A percentile compares a stretch with the other conserved stretches of the same genome.
Evolutionary conservation across 1,140 invertebrate species (phyloP).

Genomic region (Zaprionus taronus): DNA sequence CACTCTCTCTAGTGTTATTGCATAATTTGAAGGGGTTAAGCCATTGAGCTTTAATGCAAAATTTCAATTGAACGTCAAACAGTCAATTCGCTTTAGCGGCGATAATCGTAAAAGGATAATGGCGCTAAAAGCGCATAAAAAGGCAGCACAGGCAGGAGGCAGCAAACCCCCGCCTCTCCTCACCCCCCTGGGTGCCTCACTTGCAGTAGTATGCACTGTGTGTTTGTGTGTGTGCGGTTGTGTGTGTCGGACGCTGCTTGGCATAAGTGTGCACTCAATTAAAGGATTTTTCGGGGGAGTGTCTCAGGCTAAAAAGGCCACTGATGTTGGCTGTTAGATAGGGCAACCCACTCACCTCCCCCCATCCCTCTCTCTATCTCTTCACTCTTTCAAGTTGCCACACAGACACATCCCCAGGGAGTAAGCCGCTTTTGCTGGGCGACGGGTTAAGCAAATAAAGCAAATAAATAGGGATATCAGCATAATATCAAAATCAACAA

Average conservation of each 20-base stretch:
- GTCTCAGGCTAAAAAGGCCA: slow-evolving; percentile 44
- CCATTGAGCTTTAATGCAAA: slow-evolving; percentile 83
- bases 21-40: slow-evolving; percentile 82
- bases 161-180: not conserved
- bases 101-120: slow-evolving; percentile 83
- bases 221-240: slow-evolving; percentile 7
- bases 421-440: slow-evolving; percentile 24
- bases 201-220: slow-evolving; percentile 4
- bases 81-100: slow-evolving; percentile 81
- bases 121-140: slow-evolving; percentile 81
- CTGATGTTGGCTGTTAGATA: slow-evolving; percentile 59
- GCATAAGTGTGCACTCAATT: slow-evolving; percentile 81
- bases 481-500: slow-evolving; percentile 18
- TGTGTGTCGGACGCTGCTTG: slow-evolving; percentile 38
- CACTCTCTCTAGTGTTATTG: slow-evolving; percentile 52
- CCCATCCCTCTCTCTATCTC: not conserved
- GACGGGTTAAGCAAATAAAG: slow-evolving; percentile 26
- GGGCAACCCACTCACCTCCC: not conserved
- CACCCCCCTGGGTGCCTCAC: not conserved
- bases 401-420: slow-evolving; percentile 1
- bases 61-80: slow-evolving; percentile 83
- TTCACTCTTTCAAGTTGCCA: not conserved
- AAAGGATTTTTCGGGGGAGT: slow-evolving; percentile 62
- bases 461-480: slow-evolving; percentile 37
- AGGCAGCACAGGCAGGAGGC: slow-evolving; percentile 49